These are phyloP conservation scores for Drosophila elegans DNA, from an alignment of 1,140 invertebrate genomes.

Conservation along the genomic window DNA sequence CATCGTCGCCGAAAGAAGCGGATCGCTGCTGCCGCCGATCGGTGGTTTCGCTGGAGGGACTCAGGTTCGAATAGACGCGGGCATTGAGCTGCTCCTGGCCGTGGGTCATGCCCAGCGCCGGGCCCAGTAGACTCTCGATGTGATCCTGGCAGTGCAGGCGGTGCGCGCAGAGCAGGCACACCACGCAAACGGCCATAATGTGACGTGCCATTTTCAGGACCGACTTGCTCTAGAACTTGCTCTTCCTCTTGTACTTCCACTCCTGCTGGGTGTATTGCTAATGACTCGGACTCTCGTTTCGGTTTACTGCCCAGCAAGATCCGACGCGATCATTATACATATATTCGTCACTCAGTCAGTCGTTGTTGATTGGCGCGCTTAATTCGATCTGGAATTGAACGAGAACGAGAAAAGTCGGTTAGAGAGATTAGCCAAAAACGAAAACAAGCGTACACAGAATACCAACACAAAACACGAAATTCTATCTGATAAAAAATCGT, in stretches of 20 bases:
- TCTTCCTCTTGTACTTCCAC: conserved; percentile 1
- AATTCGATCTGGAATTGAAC: conserved; percentile 58
- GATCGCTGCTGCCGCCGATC: conserved; percentile 58
- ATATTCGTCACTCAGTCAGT: conserved; percentile 30
- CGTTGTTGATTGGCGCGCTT: conserved; percentile 47
- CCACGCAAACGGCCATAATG: conserved; percentile 90
- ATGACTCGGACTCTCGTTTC: conserved; percentile 12
- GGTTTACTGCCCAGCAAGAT: conserved; percentile 25
- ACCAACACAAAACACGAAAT: conserved; percentile 29
- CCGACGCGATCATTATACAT: conserved; percentile 58
- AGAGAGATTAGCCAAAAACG: conserved; percentile 52
- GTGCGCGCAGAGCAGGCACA: conserved; percentile 91
- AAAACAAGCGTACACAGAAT: conserved; percentile 15
- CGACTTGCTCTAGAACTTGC: neutral
- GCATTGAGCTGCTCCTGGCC: conserved; percentile 58
- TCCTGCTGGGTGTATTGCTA: conserved; percentile 11
- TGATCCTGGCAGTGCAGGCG: conserved; percentile 89
- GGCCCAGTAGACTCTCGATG: conserved; percentile 63
- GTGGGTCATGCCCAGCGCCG: conserved; percentile 30
- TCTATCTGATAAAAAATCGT: conserved; percentile 24
- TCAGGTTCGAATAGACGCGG: conserved; percentile 59
- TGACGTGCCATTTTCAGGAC: conserved; percentile 71
- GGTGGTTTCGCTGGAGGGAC: conserved; percentile 78
- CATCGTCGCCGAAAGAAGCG: conserved; percentile 57
- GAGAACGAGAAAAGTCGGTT: conserved; percentile 14